Evolutionary conservation across 2,113 vertebrate species (phyloP).

Genomic region (Podarcis raffonei): DNA sequence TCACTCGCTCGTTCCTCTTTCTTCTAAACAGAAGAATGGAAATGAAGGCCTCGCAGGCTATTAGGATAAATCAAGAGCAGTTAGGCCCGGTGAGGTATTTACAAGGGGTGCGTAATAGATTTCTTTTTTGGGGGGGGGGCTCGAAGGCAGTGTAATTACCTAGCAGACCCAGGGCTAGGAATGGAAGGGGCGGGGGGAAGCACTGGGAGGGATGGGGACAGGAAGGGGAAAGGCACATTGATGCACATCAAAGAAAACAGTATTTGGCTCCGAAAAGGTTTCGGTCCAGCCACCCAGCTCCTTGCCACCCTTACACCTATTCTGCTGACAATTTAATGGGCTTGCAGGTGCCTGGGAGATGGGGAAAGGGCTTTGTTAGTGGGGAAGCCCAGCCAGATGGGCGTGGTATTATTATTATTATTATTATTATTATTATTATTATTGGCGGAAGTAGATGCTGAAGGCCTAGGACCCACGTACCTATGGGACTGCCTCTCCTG

Average conservation of each 20-base stretch:
- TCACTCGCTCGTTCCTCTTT: constrained; percentile 9
- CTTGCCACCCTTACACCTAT: not conserved
- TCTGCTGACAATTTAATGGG: not conserved
- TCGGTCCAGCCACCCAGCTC: not conserved
- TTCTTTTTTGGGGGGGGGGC: constrained; percentile 27
- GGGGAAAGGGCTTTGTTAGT: not conserved
- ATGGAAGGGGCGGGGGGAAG: not conserved
- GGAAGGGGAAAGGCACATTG: not conserved
- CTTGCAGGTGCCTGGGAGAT: not conserved
- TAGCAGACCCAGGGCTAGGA: constrained; percentile 17
- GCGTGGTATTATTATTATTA: too few species aligned
- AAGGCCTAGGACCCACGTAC: too few species aligned
- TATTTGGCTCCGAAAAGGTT: fast-evolving
- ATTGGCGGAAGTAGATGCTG: too few species aligned
- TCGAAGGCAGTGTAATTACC: constrained; percentile 53
- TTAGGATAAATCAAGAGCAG: constrained; percentile 48
- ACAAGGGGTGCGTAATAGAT: constrained; percentile 43
- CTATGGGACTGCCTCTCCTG: too few species aligned
- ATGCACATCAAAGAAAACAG: not conserved
- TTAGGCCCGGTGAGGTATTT: constrained; percentile 53
- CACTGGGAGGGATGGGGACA: too few species aligned
- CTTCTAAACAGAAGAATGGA: constrained; percentile 20
- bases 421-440: too few species aligned
- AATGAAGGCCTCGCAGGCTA: not conserved
- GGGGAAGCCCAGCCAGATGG: too few species aligned